Evolutionary conservation across 2,797 vertebrate genomes (phyloP).

Genomic region (Semotilus atromaculatus): DNA sequence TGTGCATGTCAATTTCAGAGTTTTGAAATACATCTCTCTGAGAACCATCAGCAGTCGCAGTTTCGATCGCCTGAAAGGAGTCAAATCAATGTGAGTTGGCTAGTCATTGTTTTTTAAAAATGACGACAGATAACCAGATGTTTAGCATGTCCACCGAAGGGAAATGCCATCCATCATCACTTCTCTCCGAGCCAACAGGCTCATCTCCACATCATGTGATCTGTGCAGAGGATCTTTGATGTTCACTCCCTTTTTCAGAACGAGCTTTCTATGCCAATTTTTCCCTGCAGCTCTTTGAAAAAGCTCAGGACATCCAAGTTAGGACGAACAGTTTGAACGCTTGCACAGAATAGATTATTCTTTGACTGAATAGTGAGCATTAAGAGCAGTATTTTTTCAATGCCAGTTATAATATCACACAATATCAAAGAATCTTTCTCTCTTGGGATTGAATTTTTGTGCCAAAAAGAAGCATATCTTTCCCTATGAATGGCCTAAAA

Average conservation of each 20-base stretch:
- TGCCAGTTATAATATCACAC: slow-evolving; percentile 11
- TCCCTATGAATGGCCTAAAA: not conserved
- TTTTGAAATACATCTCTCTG: slow-evolving; percentile 81
- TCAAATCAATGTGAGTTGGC: slow-evolving; percentile 83
- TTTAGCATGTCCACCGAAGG: not conserved
- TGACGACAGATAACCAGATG: not conserved
- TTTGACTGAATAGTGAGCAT: not conserved
- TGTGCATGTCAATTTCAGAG: slow-evolving; percentile 71
- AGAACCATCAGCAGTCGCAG: slow-evolving; percentile 82
- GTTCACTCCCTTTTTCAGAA: slow-evolving; percentile 17
- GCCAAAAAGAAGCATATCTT: not conserved
- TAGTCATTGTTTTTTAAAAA: slow-evolving; percentile 5
- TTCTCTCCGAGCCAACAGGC: not conserved
- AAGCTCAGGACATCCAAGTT: slow-evolving; percentile 18
- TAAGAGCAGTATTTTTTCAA: not conserved
- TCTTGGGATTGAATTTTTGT: not conserved
- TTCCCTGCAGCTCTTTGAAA: not conserved
- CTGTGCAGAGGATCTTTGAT: not conserved
- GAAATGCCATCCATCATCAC: not conserved
- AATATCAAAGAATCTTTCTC: not conserved
- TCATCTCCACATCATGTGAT: not conserved
- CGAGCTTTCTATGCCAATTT: not conserved
- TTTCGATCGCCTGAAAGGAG: slow-evolving; percentile 82
- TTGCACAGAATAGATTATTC: slow-evolving; percentile 31
- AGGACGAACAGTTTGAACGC: slow-evolving; percentile 32